Percentiles rank a stretch among this genome's conserved stretches.
phyloP scores from a whole-genome alignment of 2,888 invertebrate species.

The Campopleginae sp. region DNA sequence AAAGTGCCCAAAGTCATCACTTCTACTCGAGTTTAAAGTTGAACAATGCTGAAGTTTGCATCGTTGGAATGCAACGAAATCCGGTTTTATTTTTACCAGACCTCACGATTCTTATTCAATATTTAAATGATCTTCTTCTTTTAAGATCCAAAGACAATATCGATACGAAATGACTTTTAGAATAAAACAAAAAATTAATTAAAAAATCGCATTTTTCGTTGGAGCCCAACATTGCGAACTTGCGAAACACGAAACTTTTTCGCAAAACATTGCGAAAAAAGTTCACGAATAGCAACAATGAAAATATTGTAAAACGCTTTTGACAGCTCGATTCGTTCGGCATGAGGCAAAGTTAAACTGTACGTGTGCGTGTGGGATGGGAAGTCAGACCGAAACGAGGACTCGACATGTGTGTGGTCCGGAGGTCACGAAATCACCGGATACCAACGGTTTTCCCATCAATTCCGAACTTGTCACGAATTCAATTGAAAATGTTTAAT shows the following conservation, averaged over 20 bases:
- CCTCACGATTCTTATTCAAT: no score
- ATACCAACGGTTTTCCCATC: constrained; percentile 2
- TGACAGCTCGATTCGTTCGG: not conserved
- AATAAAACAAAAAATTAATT: no score
- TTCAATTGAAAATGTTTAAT: constrained; percentile 41
- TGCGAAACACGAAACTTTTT: no score
- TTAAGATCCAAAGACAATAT: no score
- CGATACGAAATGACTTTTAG: no score
- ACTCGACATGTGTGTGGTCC: not conserved
- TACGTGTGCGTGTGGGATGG: not conserved
- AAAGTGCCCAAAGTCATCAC: not conserved
- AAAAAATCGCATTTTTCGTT: no score
- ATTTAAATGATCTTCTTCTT: no score
- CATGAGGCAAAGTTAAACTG: not conserved
- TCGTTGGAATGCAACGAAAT: no score
- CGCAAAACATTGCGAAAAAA: not conserved
- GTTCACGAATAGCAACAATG: not conserved
- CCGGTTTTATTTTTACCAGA: no score
- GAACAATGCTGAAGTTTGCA: not conserved
- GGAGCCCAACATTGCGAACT: no score
- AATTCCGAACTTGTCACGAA: constrained; percentile 22
- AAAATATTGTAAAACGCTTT: not conserved
- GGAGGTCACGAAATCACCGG: not conserved
- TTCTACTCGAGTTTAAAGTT: not conserved
- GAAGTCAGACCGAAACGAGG: constrained; percentile 1